Conservation (phyloP, 2,113 vertebrate genomes). For the Cochlearius cochlearius region DNA sequence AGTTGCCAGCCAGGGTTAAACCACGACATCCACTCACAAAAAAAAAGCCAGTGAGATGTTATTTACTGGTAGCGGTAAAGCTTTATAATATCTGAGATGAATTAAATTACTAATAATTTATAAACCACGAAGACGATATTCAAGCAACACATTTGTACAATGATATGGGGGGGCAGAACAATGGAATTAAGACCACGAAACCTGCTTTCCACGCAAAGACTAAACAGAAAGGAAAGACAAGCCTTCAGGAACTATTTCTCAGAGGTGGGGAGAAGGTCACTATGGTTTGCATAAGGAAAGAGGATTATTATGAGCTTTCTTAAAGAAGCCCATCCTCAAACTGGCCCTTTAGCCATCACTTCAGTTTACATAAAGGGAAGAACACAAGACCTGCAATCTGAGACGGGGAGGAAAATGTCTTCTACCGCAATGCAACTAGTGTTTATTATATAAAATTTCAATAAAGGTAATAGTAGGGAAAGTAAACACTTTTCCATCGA, state of each 20-base stretch:
- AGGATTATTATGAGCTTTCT: neutral
- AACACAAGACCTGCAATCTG: neutral
- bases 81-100: neutral
- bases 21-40: no score
- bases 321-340: neutral
- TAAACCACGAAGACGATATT: neutral
- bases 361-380: neutral
- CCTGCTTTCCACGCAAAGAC: neutral
- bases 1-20: no score
- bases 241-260: neutral
- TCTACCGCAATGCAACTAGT: neutral
- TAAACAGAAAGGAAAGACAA: neutral
- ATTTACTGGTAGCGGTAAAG: neutral
- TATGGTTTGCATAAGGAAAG: neutral
- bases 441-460: neutral
- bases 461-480: neutral
- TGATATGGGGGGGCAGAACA: fast-evolving
- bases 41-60: neutral
- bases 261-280: neutral
- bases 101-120: neutral
- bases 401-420: neutral
- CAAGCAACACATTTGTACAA: neutral
- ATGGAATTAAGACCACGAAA: neutral
- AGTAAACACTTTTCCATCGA: neutral
- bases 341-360: neutral